Evolutionary conservation across 2,113 vertebrate genomes (phyloP), one percentile per base, ranked within the genome.

Genomic region (Pteropus alecto): DNA sequence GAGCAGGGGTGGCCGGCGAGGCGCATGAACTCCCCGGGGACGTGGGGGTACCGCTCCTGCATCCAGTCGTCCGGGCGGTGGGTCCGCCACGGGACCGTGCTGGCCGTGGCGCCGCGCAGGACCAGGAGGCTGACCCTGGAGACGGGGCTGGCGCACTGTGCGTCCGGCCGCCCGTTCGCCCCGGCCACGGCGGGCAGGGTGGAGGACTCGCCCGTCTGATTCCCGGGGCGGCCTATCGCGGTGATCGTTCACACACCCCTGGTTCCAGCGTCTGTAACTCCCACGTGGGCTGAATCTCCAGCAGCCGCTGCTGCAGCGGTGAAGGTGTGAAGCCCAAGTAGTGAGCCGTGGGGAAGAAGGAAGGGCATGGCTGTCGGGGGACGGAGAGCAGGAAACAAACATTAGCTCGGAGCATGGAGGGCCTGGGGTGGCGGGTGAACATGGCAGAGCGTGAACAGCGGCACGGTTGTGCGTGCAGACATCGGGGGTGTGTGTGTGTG

Each of bases 141-240:
- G 91, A 97, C 92, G 56, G 95, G 0, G 98, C 97, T n/a, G 98
- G 97, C 2, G 48, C 2, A 28, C 56, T 24, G 81, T 98, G 96
- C 97, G 98, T 97, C 73, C 0, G 71, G 90, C 41, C 48, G 93
- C 9, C 97, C 96, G 3, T 98, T 97, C 67, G 93, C 18, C 87
- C 95, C 98, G 70, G 98, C 98, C 95, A 98, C 94, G 1, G 98
- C 95, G 0, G 97, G 98, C 5, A 98, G 96, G 0, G 97, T 98
- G 92, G 98, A 98, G 0, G 98, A 98, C 88, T 98, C 46, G 0
- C 98, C 98, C 98, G 98, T 98, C 96, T 98, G 97, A 93, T 98
- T 98, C 28, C 98, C 98, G 60, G 98, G 90, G n/a, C 97, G 97
- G 24, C 98, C 98, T 0, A 78, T 7, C 22, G 58, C 94, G 73